These are phyloP conservation scores for Sprattus sprattus DNA, from an alignment of 2,113 vertebrate species.

Conservation along the genomic window DNA sequence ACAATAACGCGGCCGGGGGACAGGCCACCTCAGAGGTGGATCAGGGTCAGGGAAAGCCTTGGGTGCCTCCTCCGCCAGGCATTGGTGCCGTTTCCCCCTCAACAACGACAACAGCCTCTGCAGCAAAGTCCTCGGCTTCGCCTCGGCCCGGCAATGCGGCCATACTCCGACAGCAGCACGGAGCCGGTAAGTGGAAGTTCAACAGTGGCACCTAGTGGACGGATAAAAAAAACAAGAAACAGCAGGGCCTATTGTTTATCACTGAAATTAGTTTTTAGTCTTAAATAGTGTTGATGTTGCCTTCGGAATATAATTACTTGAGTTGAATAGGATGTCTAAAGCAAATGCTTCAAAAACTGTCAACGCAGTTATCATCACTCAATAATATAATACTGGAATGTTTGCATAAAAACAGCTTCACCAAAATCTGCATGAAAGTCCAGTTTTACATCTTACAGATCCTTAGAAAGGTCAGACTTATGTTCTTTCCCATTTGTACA, in stretches of 20 bases:
- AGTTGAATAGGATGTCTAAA: too few relatives aligned
- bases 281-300: neutral
- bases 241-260: neutral
- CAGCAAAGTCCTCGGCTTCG: conserved; percentile 76
- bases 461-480: too few relatives aligned
- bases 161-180: conserved; percentile 79
- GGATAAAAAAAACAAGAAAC: neutral
- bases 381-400: too few relatives aligned
- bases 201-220: conserved; percentile 61
- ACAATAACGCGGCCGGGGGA: conserved; percentile 60
- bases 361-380: too few relatives aligned
- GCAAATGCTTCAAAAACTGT: too few relatives aligned
- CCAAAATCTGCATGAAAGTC: neutral
- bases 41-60: conserved; percentile 63
- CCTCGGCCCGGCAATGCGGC: conserved; percentile 70
- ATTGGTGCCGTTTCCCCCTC: conserved; percentile 60
- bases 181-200: conserved; percentile 75
- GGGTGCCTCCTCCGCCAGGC: conserved; percentile 56
- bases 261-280: neutral
- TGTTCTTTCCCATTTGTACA: neutral
- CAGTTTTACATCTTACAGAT: too few relatives aligned
- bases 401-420: neutral
- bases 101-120: conserved; percentile 55
- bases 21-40: conserved; percentile 67
- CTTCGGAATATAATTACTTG: neutral